Evolutionary conservation across 64 coral and sea anemone genomes (phyloP), one percentile per base, ranked within the genome.

Genomic region (Pachyseris speciosa): DNA sequence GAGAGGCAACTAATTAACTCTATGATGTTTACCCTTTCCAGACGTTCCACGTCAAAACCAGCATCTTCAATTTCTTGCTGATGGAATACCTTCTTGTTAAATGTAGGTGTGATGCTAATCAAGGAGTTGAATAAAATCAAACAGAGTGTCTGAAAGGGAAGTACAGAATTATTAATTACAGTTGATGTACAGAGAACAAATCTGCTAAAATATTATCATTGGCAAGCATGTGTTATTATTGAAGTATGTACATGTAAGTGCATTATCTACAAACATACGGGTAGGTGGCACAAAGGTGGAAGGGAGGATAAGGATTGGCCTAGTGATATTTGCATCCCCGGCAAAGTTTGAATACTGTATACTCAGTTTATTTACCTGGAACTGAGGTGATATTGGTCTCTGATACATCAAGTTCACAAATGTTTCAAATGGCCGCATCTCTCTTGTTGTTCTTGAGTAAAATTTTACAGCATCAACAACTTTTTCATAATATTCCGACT

Each of bases 61-160:
- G 96, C 96, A 74, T 93, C 86, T 26, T 92, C 89, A 42, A 99
- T 85, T 45, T 99, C 93, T 68, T 99, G 96, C 33, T 99, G 96
- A 64, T 99, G 93, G 27, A 87, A 99, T 10, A 99, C 93, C 71
- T 95, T 95, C 45, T 85, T 67, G 65, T 99, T 99, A 84, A 95
- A 99, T 22, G 93, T 87, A 22, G 96, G 89, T 6, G 93, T 67
- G 13, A 87, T 91, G 42, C 73, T 90, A 20, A 95, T 86, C 5
- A 95, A 59, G 2, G 89, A 90, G 42, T 99, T 99, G 26, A 99
- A 77, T 39, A 99, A 99, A 19, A 74, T 80, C 44, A 99, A 70
- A 32, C 89, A 92, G 13, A 99, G 83, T 27, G 94, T 91, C 96
- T 99, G 49, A 13, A 84, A 34, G 48, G 70, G 22, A 72, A 57